Percentiles rank a stretch among this genome's conserved stretches.
phyloP scores from a whole-genome alignment of 2,797 vertebrate species.

The Caiman crocodilus region DNA sequence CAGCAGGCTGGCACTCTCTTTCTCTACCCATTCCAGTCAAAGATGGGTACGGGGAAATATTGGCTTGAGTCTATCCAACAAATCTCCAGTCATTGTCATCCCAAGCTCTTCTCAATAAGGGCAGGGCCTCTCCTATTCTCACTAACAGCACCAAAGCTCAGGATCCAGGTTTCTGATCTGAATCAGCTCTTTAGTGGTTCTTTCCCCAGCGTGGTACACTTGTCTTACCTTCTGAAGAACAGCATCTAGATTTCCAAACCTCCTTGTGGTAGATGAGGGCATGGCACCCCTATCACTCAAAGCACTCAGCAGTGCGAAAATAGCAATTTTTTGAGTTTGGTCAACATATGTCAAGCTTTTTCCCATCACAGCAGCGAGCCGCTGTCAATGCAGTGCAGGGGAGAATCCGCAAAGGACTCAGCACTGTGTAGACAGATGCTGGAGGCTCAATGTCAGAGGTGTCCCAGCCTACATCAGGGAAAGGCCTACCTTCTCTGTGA shows the following conservation, averaged over 20 bases:
- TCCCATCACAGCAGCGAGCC: background rate
- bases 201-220: background rate
- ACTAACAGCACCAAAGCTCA: background rate
- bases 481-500: background rate
- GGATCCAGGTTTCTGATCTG: background rate
- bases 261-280: background rate
- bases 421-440: background rate
- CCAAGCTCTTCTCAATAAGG: background rate
- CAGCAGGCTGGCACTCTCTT: background rate
- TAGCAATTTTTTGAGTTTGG: background rate
- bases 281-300: background rate
- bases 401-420: fast-evolving
- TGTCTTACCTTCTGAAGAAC: background rate
- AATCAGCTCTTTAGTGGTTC: background rate
- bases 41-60: background rate
- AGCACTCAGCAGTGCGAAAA: background rate
- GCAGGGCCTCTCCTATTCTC: background rate
- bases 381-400: background rate
- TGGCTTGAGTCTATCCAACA: background rate
- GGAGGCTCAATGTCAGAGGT: background rate
- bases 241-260: background rate
- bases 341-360: background rate
- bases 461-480: background rate
- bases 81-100: background rate
- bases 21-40: background rate